Conservation (phyloP, 2,888 invertebrate species). For the Quadriops clusia region DNA sequence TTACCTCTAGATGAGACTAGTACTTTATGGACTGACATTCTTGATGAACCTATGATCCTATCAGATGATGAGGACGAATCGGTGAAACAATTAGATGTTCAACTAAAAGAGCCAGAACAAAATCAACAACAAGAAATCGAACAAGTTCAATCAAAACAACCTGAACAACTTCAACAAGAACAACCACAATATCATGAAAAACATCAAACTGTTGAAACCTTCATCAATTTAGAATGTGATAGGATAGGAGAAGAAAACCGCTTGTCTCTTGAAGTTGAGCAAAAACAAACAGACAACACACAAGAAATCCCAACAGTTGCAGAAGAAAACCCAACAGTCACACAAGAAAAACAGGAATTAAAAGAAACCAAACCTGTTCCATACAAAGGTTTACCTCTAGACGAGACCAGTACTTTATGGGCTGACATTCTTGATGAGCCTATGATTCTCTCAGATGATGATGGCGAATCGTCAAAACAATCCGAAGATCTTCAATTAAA, state of each 20-base stretch:
- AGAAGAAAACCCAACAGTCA: constrained; percentile 2
- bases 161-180: constrained; percentile 3
- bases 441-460: constrained; percentile 16
- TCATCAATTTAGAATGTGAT: background rate
- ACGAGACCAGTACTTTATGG: constrained; percentile 9
- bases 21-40: constrained; percentile 7
- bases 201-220: constrained; percentile 3
- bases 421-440: constrained; percentile 12
- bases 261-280: background rate
- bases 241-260: background rate
- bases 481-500: background rate
- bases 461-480: constrained; percentile 10
- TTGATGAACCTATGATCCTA: constrained; percentile 13
- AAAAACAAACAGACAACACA: background rate
- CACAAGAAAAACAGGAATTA: too few species aligned
- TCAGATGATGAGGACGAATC: constrained; percentile 19
- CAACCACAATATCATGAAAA: constrained; percentile 2
- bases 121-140: background rate
- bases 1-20: constrained; percentile 13
- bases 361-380: too few species aligned
- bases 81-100: background rate
- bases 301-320: constrained; percentile 3
- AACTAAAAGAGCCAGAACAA: background rate
- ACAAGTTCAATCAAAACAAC: background rate
- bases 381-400: constrained; percentile 14